These are phyloP conservation scores for Oplegnathus fasciatus DNA, from an alignment of 2,113 vertebrate species.

Conservation along the genomic window DNA sequence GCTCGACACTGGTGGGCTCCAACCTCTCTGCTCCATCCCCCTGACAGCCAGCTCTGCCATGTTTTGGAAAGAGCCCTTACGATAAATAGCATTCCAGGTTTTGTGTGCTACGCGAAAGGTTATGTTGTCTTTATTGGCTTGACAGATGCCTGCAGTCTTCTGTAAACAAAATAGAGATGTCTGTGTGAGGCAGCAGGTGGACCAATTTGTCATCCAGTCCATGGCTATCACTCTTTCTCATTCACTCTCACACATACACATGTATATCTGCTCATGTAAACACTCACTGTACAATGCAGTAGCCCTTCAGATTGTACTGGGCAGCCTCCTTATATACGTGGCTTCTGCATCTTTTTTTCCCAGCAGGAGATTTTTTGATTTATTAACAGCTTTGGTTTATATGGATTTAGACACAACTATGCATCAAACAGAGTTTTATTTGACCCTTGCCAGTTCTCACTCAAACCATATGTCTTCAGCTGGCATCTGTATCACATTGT, in stretches of 20 bases:
- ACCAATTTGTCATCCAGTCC: slow-evolving; percentile 64
- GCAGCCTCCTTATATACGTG: not conserved
- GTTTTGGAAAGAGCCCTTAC: slow-evolving; percentile 72
- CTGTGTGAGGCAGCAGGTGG: slow-evolving; percentile 71
- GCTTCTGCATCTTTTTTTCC: slow-evolving; percentile 24
- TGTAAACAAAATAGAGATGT: slow-evolving; percentile 75
- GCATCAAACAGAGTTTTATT: slow-evolving; percentile 74
- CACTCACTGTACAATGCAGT: slow-evolving; percentile 27
- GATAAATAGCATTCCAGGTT: slow-evolving; percentile 76
- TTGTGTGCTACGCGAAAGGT: slow-evolving; percentile 72
- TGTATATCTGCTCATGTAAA: slow-evolving; percentile 24
- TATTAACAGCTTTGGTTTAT: slow-evolving; percentile 43
- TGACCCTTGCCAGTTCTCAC: slow-evolving; percentile 69
- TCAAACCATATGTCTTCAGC: slow-evolving; percentile 70
- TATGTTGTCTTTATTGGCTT: slow-evolving; percentile 75
- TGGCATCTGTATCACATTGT: slow-evolving; percentile 77
- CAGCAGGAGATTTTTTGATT: slow-evolving; percentile 15
- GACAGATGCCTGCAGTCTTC: slow-evolving; percentile 65
- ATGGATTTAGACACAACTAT: slow-evolving; percentile 55
- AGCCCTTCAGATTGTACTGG: not conserved
- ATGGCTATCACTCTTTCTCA: slow-evolving; percentile 24
- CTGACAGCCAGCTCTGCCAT: slow-evolving; percentile 58
- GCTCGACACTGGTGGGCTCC: slow-evolving; percentile 38
- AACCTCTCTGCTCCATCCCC: not conserved
- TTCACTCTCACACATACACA: slow-evolving; percentile 32